phyloP scores from a whole-genome alignment of 2,797 vertebrate genomes.

The Amphiprion clarkii region DNA sequence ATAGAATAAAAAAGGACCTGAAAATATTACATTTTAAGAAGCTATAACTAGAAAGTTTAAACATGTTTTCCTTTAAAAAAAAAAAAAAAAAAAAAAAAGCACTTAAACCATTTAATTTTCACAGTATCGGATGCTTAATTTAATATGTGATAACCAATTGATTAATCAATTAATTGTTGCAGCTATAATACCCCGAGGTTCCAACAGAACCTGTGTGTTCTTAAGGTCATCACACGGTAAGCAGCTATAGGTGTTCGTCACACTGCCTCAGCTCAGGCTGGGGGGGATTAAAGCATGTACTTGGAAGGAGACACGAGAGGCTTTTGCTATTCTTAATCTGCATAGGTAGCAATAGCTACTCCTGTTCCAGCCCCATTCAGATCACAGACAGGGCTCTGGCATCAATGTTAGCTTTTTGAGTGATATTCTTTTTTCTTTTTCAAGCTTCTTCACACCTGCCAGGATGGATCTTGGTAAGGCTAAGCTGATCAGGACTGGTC shows the following conservation, averaged over 20 bases:
- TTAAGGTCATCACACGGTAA: conserved; percentile 80
- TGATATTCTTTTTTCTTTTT: conserved; percentile 3
- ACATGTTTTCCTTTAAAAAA: too few species aligned
- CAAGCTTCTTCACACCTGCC: conserved; percentile 35
- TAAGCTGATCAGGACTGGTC: conserved; percentile 92
- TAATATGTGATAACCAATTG: too few species aligned
- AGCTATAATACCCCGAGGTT: conserved; percentile 46
- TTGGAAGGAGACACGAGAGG: conserved; percentile 76
- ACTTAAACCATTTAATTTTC: too few species aligned
- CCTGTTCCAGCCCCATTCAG: conserved; percentile 33
- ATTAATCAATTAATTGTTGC: too few species aligned
- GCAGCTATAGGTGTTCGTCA: conserved; percentile 82
- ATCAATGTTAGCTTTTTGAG: conserved; percentile 45
- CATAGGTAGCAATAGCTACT: conserved; percentile 66
- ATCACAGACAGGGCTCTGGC: conserved; percentile 22
- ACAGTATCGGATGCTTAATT: too few species aligned
- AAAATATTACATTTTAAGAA: too few species aligned
- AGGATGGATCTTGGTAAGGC: conserved; percentile 96
- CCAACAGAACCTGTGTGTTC: conserved; percentile 49
- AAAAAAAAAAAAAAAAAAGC: too few species aligned
- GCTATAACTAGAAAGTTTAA: too few species aligned
- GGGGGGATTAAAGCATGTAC: conserved; percentile 84
- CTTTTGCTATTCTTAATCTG: conserved; percentile 83
- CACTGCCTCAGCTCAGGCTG: conserved; percentile 71
- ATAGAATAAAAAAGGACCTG: too few species aligned